Evolutionary conservation across 2,797 vertebrate genomes (phyloP), one percentile per base, ranked within the genome.

Genomic region (Sebastiscus tertius): DNA sequence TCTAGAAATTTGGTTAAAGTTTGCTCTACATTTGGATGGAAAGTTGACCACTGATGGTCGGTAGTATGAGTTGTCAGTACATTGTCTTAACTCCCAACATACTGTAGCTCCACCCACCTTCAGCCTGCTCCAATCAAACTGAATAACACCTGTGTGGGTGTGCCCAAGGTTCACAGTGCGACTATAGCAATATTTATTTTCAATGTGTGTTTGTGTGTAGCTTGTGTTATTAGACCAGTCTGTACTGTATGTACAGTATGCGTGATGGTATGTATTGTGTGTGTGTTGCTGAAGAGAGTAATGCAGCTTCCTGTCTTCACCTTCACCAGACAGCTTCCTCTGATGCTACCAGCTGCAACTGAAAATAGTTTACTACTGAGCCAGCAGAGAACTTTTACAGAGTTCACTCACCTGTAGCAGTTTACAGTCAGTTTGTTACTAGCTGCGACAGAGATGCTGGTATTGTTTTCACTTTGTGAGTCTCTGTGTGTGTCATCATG

Each of bases 291-390:
- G 16, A 49, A 18, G 46, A n/a, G 49, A 52, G 49, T n/a, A 52
- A 52, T n/a, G 49, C 49, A 52, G 20, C 70, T 66, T 73, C 36
- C 71, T 72, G 74, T 85, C 39, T 27, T 81, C 81, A 56, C 64
- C 75, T 52, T 59, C 63, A 31, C 2, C 39, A 27, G 54, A 75
- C 33, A 42, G 77, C 77, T 80, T 85, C 14, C 72, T 88, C 42
- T 27, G 29, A 58, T 24, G n/a, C 12, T 2, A 42, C 24, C 39
- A 8, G 33, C 62, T 46, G 68, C 8, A 24, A 4, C 67, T 14
- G 26, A 34, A 49, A 66, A 72, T 66, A 54, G 36, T 64, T 70
- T 7, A 34, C 16, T 14, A 24, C 29, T 70, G 31, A 67, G 27
- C 9, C 62, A 62, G 58, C 54, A 76, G 52, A 27, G 20, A 9